Evolutionary conservation across 2,113 vertebrate genomes (phyloP), one percentile per base, ranked within the genome.

Genomic region (Prionailurus viverrinus): DNA sequence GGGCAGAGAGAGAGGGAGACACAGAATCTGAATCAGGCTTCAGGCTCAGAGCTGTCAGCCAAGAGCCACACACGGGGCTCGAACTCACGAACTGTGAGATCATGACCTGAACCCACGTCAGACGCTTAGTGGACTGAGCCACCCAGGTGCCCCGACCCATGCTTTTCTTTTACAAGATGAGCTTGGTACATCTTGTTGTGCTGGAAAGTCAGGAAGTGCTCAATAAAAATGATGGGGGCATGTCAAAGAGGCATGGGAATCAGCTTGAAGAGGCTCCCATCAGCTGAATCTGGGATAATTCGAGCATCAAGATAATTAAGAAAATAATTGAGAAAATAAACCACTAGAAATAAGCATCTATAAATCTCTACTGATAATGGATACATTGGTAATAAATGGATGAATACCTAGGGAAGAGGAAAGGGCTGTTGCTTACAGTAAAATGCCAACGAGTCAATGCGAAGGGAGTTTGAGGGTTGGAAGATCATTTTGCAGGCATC

Each of bases 251-350:
- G 51, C 76, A 66, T 0, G 11, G 33, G 45, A 63, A 65, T 86
- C n/a, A 48, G 12, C 68, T 65, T 12, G 7, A 88, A 41, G 21
- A 74, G 45, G 36, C 48, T 73, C 25, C 61, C 1, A 3, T 25
- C 68, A 53, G 51, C 53, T 36, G 78, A 89, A 53, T 55, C 23
- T 48, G 69, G 76, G 71, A 41, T 33, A 80, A 94, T 73, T 27
- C 45, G 13, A 66, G 1, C 7, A 58, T 65, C 39, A 36, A 66
- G 65, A 68, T 84, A 91, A 88, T 84, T 31, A 61, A 86, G 33
- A 81, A 94, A 55, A 61, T 86, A 91, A 91, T 80, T 31, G 53
- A 86, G 33, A 81, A 94, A 55, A 61, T 86, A 91, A 91, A 51
- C 39, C 53, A n/a, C 0, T 90, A 80, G 78, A 87, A 89, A 65